Percentiles rank a stretch among this genome's conserved stretches.
Evolutionary conservation across 1,140 invertebrate genomes (phyloP).

Genomic region (Tetramorium parvispinum): DNA sequence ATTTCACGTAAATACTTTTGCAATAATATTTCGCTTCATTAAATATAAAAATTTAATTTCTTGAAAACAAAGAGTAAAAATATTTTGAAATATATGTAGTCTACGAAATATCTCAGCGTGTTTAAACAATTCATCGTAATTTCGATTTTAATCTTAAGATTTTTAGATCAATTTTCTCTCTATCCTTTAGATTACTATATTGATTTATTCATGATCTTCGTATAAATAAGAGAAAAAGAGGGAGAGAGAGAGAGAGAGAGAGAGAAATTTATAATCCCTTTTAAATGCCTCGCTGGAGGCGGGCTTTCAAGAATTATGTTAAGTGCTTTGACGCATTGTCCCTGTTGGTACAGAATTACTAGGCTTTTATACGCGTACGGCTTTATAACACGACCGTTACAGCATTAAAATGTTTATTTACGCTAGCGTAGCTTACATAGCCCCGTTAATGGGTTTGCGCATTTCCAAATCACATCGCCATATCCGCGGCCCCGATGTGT

Average conservation of each 20-base stretch:
- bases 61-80: not conserved
- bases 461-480: slow-evolving; percentile 63
- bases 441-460: slow-evolving; percentile 61
- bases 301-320: slow-evolving; percentile 60
- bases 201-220: not conserved
- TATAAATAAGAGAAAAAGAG: slow-evolving; percentile 15
- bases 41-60: not conserved
- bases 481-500: slow-evolving; percentile 53
- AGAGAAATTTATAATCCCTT: slow-evolving; percentile 56
- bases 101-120: not conserved
- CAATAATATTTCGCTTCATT: not conserved
- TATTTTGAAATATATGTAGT: not conserved
- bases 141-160: not conserved
- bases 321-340: slow-evolving; percentile 62
- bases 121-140: not conserved
- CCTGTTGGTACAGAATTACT: slow-evolving; percentile 61
- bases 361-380: slow-evolving; percentile 61
- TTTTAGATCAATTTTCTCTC: not conserved
- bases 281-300: slow-evolving; percentile 58
- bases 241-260: slow-evolving; percentile 35
- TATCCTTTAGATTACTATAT: not conserved
- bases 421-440: slow-evolving; percentile 62
- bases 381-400: slow-evolving; percentile 61
- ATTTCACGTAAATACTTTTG: not conserved
- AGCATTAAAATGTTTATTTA: slow-evolving; percentile 62